A percentile compares a stretch with the other conserved stretches of the same genome.
Conservation (phyloP, 92 coral and sea anemone species). For the Montipora capitata region DNA sequence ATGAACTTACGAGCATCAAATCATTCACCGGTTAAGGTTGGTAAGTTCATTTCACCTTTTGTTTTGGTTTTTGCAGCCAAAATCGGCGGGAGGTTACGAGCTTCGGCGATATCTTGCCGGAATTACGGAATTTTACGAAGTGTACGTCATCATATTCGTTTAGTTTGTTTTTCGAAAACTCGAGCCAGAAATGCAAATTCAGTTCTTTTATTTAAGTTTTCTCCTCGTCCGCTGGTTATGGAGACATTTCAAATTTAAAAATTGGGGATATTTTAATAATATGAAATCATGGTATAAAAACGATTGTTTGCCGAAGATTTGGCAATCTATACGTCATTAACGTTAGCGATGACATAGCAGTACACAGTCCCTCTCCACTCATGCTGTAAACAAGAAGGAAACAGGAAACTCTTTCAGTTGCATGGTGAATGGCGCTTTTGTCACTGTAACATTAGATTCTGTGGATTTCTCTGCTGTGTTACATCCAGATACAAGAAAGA, state of each 20-base stretch:
- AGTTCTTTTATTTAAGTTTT: no score
- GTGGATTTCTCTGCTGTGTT: neutral
- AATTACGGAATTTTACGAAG: neutral
- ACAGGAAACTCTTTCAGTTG: no score
- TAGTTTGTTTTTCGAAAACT: no score
- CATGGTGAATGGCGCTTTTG: neutral
- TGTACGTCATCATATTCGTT: neutral
- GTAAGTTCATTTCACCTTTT: slow-evolving; percentile 13
- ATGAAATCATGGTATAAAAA: neutral
- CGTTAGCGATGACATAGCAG: slow-evolving; percentile 42
- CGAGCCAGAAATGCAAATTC: no score
- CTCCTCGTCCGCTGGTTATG: no score
- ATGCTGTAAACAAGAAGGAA: slow-evolving; percentile 18
- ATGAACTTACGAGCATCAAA: no score
- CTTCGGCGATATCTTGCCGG: neutral
- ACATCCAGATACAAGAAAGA: neutral
- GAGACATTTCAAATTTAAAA: no score
- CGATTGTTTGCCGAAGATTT: slow-evolving; percentile 26
- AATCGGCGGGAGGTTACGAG: no score
- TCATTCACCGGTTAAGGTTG: no score
- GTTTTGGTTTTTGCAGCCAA: no score
- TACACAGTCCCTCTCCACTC: slow-evolving; percentile 4
- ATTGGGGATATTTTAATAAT: no score
- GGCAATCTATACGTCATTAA: neutral
- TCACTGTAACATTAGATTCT: neutral